Conservation (phyloP, 2,888 invertebrate species). For the Scotopteryx bipunctaria region DNA sequence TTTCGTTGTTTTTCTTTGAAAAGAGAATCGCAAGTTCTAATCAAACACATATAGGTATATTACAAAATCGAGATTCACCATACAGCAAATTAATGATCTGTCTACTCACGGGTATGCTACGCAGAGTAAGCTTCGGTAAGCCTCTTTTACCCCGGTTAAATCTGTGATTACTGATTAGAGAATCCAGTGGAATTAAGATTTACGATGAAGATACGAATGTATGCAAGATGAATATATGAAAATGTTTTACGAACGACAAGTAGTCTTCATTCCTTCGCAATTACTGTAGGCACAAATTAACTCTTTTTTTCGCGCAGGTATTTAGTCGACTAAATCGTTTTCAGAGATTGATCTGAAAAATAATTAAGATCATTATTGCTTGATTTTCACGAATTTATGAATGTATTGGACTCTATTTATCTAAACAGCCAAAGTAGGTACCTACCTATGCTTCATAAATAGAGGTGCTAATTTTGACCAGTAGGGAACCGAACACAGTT, state of each 20-base stretch:
- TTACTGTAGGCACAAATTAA: slow-evolving; percentile 3
- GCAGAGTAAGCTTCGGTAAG: slow-evolving; percentile 31
- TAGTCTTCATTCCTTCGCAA: too few species aligned
- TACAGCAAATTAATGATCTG: slow-evolving; percentile 20
- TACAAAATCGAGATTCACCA: background rate
- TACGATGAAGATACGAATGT: slow-evolving; percentile 24
- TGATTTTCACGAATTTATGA: too few species aligned
- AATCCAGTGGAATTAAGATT: slow-evolving; percentile 33
- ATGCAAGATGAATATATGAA: slow-evolving; percentile 11
- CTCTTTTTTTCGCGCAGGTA: too few species aligned
- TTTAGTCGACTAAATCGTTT: too few species aligned
- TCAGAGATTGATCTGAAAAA: too few species aligned
- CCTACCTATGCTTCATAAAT: too few species aligned
- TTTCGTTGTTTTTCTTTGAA: background rate
- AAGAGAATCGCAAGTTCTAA: too few species aligned
- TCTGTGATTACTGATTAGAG: slow-evolving; percentile 35
- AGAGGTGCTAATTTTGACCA: slow-evolving; percentile 1
- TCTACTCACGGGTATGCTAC: slow-evolving; percentile 20
- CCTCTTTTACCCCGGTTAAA: slow-evolving; percentile 30
- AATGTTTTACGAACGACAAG: slow-evolving; percentile 13
- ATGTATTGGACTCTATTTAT: too few species aligned
- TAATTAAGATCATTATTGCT: too few species aligned
- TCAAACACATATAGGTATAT: too few species aligned
- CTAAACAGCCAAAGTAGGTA: too few species aligned
- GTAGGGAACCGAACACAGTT: too few species aligned